Evolutionary conservation across 2,797 vertebrate species (phyloP).

Genomic region (Danio tinwini): DNA sequence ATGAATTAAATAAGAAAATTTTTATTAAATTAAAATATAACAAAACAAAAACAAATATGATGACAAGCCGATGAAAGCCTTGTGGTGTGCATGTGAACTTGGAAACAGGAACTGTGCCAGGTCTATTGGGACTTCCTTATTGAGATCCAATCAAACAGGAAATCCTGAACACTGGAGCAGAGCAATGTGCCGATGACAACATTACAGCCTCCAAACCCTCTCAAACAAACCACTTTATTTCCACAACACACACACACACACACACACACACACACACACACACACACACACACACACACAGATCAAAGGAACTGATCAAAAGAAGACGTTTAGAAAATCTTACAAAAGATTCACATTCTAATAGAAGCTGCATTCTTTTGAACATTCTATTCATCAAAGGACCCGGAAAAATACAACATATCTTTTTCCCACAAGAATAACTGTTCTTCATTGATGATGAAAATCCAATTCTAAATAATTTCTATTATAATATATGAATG

Average conservation of each 20-base stretch:
- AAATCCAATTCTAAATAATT: too few relatives aligned
- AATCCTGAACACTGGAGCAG: constrained; percentile 13
- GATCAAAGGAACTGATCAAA: neutral
- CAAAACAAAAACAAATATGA: too few relatives aligned
- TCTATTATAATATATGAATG: too few relatives aligned
- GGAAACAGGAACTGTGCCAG: constrained; percentile 3
- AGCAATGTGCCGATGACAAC: constrained; percentile 2
- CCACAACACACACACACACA: too few relatives aligned
- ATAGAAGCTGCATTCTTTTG: neutral
- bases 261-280: too few relatives aligned
- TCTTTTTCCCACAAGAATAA: neutral
- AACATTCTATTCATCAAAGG: neutral
- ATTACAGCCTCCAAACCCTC: too few relatives aligned
- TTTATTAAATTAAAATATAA: too few relatives aligned
- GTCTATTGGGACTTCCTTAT: constrained; percentile 39
- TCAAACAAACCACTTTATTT: neutral
- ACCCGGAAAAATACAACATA: neutral
- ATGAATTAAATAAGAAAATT: too few relatives aligned
- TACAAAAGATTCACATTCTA: neutral
- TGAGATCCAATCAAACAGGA: constrained; percentile 40
- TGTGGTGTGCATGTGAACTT: neutral
- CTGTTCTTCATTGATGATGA: too few relatives aligned
- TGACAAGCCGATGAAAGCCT: too few relatives aligned
- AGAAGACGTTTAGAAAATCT: neutral
- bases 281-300: too few relatives aligned